These are phyloP conservation scores for Melanotaenia boesemani DNA, from an alignment of 2,797 vertebrate genomes.

Conservation along the genomic window DNA sequence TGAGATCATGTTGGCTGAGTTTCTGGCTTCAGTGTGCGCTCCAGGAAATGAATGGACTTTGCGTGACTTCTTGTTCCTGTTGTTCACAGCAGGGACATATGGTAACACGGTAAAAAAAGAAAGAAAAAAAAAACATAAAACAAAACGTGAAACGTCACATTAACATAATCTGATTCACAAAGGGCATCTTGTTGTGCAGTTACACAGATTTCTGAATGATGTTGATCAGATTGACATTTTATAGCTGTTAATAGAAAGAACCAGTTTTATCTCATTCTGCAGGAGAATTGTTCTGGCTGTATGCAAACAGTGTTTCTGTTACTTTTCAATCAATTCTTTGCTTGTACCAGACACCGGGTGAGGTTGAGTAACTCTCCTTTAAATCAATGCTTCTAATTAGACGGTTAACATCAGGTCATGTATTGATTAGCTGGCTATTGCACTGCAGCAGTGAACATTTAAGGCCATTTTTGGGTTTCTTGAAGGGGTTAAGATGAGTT, in stretches of 20 bases:
- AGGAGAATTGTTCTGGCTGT: neutral
- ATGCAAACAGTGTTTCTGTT: neutral
- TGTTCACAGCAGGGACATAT: constrained; percentile 52
- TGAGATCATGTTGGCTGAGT: constrained; percentile 27
- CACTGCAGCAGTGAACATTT: constrained; percentile 7
- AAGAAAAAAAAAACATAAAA: neutral
- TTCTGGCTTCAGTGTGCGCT: constrained; percentile 27
- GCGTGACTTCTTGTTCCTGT: constrained; percentile 26
- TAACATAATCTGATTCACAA: constrained; percentile 22
- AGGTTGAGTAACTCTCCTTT: constrained; percentile 17
- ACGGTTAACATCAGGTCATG: constrained; percentile 39
- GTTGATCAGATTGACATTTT: neutral
- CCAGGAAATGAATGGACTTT: constrained; percentile 37
- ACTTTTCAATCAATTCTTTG: neutral
- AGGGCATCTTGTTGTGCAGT: constrained; percentile 35
- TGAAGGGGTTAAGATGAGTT: neutral
- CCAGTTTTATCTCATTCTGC: neutral
- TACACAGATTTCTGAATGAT: constrained; percentile 18
- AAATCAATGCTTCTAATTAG: constrained; percentile 45
- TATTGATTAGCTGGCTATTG: constrained; percentile 35
- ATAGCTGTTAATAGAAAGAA: neutral
- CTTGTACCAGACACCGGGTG: neutral
- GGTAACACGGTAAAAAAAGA: constrained; percentile 23
- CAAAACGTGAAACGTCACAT: constrained; percentile 5
- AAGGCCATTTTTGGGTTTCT: neutral